Evolutionary conservation across 2,113 vertebrate genomes (phyloP).

Genomic region (Phyllostomus discolor): DNA sequence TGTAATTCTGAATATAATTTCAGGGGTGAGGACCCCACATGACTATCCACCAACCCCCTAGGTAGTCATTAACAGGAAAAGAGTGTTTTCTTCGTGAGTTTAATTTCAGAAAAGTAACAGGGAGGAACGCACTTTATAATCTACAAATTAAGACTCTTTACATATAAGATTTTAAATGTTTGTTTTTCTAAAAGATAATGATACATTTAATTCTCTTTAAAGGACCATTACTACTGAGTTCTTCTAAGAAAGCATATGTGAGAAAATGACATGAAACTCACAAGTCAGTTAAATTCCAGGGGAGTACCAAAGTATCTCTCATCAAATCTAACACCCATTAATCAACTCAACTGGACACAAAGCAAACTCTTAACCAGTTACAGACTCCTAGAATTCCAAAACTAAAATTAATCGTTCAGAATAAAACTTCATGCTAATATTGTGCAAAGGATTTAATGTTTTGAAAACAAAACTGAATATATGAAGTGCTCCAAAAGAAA

Average conservation of each 20-base stretch:
- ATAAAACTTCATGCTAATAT: not conserved
- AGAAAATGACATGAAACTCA: not conserved
- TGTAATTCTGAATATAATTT: not conserved
- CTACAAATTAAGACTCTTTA: not conserved
- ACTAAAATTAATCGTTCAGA: not conserved
- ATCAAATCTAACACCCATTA: not conserved
- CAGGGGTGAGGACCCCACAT: not conserved
- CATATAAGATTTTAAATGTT: not conserved
- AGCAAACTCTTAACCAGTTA: conserved; percentile 28
- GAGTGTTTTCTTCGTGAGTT: not conserved
- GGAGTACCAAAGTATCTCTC: not conserved
- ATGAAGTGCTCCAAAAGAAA: conserved; percentile 1
- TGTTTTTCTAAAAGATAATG: conserved; percentile 8
- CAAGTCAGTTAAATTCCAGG: conserved; percentile 21
- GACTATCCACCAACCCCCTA: not conserved
- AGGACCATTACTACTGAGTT: not conserved
- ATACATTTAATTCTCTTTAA: conserved; percentile 18
- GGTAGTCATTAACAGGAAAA: not conserved
- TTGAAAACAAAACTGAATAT: not conserved
- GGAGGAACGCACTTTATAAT: not conserved
- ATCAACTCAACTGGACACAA: conserved; percentile 9
- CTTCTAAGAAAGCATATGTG: conserved; percentile 11
- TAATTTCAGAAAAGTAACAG: conserved; percentile 6
- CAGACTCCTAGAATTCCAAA: conserved; percentile 1
- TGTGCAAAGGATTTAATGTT: not conserved